Evolutionary conservation across 2,888 invertebrate species (phyloP), one percentile per base, ranked within the genome.

Genomic region (Creontiades dilutus): DNA sequence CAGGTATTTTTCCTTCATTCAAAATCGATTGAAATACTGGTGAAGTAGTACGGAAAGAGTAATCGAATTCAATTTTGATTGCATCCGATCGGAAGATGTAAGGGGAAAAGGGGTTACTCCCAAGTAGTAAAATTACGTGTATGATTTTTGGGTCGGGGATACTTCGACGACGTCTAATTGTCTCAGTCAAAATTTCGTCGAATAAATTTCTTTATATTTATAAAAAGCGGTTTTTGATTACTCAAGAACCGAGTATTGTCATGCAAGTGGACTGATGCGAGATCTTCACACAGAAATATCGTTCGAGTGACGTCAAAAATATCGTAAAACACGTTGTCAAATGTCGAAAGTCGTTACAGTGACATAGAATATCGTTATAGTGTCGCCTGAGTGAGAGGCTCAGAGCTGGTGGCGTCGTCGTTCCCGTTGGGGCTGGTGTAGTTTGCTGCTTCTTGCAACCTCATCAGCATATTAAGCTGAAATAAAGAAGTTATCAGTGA

Each of bases 401-500:
- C 68, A 0, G 84, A 82, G 28, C 68, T 68, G 27, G 61, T 14
- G 28, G 19, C 61, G 82, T 84, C 89, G 57, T 89, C 89, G 86
- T 78, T 91, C 19, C 97, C 97, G 93, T 98, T 98, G 94, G 97
- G 97, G 92, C 97, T 97, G 92, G 97, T 96, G 94, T 97, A 97
- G 94, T 97, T 98, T 82, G 98, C 98, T 46, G 98, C 98, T 94
- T 98, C 98, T 94, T 98, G 98, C 85, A 99, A 95, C 92, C 98
- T 95, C 98, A 98, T 98, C 93, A 99, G 94, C 98, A 98, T 99
- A 93, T 98, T 98, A 91, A 98, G 94, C 97, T 97, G 93, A 14
- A 94, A 94, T 23, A 12, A 37, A 37, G 7, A 37, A 4, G 37
- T 4, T 37, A 37, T 4, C n/a, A n/a, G n/a, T n/a, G n/a, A n/a